Base-by-base conservation (phyloP, 2,888 invertebrate species). In the Tridacna gigas region DNA sequence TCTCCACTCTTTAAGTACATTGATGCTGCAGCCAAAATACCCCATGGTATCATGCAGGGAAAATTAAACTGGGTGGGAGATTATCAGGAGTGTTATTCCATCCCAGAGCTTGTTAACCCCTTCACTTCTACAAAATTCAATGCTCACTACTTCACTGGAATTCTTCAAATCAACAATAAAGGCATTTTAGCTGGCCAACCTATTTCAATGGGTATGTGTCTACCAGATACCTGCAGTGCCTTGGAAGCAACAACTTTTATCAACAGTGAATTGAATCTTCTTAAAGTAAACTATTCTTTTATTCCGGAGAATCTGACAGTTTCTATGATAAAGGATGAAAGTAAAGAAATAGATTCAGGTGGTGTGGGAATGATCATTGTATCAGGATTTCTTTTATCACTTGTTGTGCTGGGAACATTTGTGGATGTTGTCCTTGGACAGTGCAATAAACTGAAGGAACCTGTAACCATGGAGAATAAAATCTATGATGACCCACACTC, bases 11-110 rank as follows among this genome's bases (percentile, higher is more conserved):
- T 73, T 7, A 69, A 63, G 56, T 85, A 78, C 47, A 45, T 83
- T 45, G 86, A 86, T 79, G 86, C 86, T 7, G 25, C 81, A 0
- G 25, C 78, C 22, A 86, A 86, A 47, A 78, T 83, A 47, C 86
- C 82, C 13, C 22, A 65, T 73, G 86, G 86, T 2, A 74, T 86
- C 25, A 47, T 86, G 20, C 74, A 80, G 75, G 83, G 83, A 45
- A 74, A 80, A 12, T 74, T 71, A 37, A 79, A 74, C 37, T 86
- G 86, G 86, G 82, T 80, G 9, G 86, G 86, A 15, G 82, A 84
- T 45, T 82, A 77, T 45, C 74, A 80, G n/a, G 83, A 86, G 66
- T 86, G 86, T 66, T 61, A 75, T 37, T 56, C 48, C n/a, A 81
- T 84, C 18, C 48, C 60, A n/a, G 20, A 63, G 20, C 37, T 81